Percentiles rank a stretch among this genome's conserved stretches.
Conservation (phyloP, 2,888 invertebrate genomes). For the Chironomus tentans region DNA sequence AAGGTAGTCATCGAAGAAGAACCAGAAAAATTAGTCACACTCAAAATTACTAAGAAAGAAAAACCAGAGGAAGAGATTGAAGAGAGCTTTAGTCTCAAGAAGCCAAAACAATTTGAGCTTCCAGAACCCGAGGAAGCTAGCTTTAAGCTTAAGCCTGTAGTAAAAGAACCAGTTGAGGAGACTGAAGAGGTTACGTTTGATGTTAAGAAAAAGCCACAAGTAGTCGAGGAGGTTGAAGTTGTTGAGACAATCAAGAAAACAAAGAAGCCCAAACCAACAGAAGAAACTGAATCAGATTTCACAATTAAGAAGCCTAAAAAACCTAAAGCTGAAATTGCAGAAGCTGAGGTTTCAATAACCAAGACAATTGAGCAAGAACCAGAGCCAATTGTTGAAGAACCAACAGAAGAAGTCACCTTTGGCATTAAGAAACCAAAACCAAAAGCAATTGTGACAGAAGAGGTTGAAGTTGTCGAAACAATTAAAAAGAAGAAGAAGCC, state of each 20-base stretch:
- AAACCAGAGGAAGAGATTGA: conserved; percentile 32
- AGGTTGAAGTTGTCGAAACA: conserved; percentile 32
- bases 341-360: conserved; percentile 30
- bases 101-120: conserved; percentile 12
- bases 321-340: conserved; percentile 1
- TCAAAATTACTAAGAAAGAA: conserved; percentile 32
- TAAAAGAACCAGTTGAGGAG: conserved; percentile 31
- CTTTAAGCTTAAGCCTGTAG: conserved; percentile 34
- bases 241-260: conserved; percentile 32
- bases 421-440: conserved; percentile 33
- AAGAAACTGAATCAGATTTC: conserved; percentile 34
- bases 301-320: conserved; percentile 30
- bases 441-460: conserved; percentile 32
- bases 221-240: conserved; percentile 31
- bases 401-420: conserved; percentile 32
- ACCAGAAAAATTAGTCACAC: conserved; percentile 34
- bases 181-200: conserved; percentile 29
- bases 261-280: conserved; percentile 31
- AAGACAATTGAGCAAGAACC: conserved; percentile 31
- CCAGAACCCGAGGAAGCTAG: conserved; percentile 36
- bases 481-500: conserved; percentile 34
- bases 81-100: background rate
- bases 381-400: conserved; percentile 29
- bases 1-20: conserved; percentile 32
- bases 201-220: conserved; percentile 28